Percentiles rank a stretch among this genome's conserved stretches.
Evolutionary conservation across 1,140 invertebrate genomes (phyloP).

Genomic region (Chelonus insularis): DNA sequence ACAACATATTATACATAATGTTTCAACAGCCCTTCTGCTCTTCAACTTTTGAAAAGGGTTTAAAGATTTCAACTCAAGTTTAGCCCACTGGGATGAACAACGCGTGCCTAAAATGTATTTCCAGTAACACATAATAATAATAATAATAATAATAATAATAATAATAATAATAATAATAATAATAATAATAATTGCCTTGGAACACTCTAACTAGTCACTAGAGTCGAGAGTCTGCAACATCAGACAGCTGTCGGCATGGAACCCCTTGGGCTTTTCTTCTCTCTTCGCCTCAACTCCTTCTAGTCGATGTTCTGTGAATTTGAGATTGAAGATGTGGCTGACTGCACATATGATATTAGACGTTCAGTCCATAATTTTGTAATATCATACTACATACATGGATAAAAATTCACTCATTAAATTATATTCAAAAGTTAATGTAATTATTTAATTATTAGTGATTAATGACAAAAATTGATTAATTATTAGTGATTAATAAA

Average conservation of each 20-base stretch:
- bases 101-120: too few relatives aligned
- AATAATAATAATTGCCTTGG: constrained; percentile 17
- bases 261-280: background rate
- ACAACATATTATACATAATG: too few relatives aligned
- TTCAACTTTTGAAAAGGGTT: background rate
- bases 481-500: too few relatives aligned
- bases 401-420: too few relatives aligned
- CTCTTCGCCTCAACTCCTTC: background rate
- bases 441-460: too few relatives aligned
- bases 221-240: constrained; percentile 9
- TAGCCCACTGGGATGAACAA: background rate
- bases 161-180: constrained; percentile 9
- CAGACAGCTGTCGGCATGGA: constrained; percentile 21
- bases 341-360: background rate
- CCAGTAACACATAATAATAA: background rate
- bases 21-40: background rate
- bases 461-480: too few relatives aligned
- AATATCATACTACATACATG: too few relatives aligned
- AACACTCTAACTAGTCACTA: background rate
- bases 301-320: constrained; percentile 18
- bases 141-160: background rate
- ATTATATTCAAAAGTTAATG: too few relatives aligned
- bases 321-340: background rate
- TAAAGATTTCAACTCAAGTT: background rate
- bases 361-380: background rate